Conservation (phyloP, 2,888 invertebrate genomes). For the Galerucella calmariensis region DNA sequence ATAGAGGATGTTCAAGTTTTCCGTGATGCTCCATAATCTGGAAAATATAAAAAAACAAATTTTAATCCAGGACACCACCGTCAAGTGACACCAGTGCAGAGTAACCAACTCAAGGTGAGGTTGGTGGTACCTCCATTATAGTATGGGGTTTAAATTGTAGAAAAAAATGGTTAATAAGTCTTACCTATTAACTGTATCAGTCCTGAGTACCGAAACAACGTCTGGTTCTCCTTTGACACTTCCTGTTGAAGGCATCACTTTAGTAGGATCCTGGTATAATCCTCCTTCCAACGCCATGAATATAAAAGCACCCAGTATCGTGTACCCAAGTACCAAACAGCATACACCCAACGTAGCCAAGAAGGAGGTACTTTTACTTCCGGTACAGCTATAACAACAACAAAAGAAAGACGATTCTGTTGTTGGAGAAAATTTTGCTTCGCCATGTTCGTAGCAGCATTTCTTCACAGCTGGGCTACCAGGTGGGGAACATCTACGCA, state of each 20-base stretch:
- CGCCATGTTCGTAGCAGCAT: constrained; percentile 60
- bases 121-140: no score
- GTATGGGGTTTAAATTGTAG: no score
- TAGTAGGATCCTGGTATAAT: constrained; percentile 62
- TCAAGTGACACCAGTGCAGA: no score
- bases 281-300: constrained; percentile 86
- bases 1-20: constrained; percentile 88
- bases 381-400: constrained; percentile 70
- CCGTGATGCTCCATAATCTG: constrained; percentile 86
- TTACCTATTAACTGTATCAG: constrained; percentile 75
- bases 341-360: constrained; percentile 84
- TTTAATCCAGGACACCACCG: no score
- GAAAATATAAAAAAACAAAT: constrained; percentile 9
- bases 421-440: constrained; percentile 47
- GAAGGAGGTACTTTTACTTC: constrained; percentile 69
- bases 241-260: constrained; percentile 68
- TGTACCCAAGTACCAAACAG: constrained; percentile 89
- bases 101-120: no score
- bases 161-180: not conserved
- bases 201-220: constrained; percentile 69
- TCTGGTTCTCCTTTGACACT: constrained; percentile 36
- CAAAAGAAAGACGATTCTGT: constrained; percentile 62
- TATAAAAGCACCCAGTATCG: constrained; percentile 90
- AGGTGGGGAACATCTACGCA: constrained; percentile 59
- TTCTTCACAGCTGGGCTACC: constrained; percentile 61